Percentiles rank a stretch among this genome's conserved stretches.
These are phyloP conservation scores for Enchytraeus crypticus DNA, from an alignment of 2,888 invertebrate species.

Conservation along the genomic window DNA sequence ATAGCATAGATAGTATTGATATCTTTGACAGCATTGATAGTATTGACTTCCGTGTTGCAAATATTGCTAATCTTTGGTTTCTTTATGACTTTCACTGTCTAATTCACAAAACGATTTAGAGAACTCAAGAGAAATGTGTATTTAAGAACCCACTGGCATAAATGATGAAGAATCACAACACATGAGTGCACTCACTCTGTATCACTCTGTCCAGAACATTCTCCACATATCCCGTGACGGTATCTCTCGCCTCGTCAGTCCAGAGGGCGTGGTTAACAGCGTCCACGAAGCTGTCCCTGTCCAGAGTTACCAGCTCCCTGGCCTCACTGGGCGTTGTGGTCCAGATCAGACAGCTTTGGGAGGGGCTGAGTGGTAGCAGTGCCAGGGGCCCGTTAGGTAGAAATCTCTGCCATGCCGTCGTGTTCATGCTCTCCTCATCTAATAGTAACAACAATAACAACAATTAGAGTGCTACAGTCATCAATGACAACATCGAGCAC, in stretches of 20 bases:
- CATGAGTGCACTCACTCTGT: background rate
- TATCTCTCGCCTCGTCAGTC: background rate
- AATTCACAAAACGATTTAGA: too few species aligned
- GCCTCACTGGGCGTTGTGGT: constrained; percentile 69
- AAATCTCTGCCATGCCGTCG: constrained; percentile 92
- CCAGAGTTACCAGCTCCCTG: constrained; percentile 61
- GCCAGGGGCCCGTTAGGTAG: constrained; percentile 85
- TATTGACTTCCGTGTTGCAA: background rate
- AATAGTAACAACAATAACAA: too few species aligned
- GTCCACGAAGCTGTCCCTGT: constrained; percentile 75
- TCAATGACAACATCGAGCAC: too few species aligned
- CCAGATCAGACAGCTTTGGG: constrained; percentile 87
- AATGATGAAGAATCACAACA: background rate
- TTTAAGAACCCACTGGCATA: background rate
- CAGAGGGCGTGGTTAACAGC: constrained; percentile 75
- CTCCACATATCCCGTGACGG: background rate
- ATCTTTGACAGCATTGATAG: background rate
- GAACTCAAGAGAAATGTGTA: background rate
- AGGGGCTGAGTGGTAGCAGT: constrained; percentile 59
- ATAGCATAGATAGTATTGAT: background rate
- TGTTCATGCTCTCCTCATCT: constrained; percentile 63
- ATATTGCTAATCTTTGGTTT: too few species aligned
- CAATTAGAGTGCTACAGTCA: too few species aligned
- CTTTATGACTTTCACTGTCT: too few species aligned
- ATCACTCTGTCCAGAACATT: background rate